Conservation (phyloP, 2,888 invertebrate species). For the Dilophus febrilis region DNA sequence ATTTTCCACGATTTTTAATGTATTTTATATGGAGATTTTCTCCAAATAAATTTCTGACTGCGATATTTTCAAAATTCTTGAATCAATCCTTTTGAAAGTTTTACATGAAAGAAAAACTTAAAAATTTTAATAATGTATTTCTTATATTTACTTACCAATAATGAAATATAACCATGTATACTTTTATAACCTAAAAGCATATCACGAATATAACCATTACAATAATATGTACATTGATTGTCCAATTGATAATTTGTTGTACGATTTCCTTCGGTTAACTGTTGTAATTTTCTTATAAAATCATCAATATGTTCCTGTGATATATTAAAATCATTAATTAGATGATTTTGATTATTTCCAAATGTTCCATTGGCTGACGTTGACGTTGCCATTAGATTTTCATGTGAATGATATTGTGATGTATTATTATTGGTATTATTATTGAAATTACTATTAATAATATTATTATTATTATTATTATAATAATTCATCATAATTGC, state of each 20-base stretch:
- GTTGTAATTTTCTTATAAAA: constrained; percentile 7
- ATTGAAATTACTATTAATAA: too few relatives aligned
- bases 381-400: background rate
- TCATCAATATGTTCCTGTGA: constrained; percentile 7
- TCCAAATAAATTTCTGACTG: too few relatives aligned
- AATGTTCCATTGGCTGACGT: constrained; percentile 1
- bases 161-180: constrained; percentile 67
- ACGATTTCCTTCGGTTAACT: background rate
- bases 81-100: too few relatives aligned
- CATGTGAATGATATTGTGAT: too few relatives aligned
- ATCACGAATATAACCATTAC: constrained; percentile 40
- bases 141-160: constrained; percentile 51
- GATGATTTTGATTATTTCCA: constrained; percentile 7
- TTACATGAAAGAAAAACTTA: too few relatives aligned
- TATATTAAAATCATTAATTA: constrained; percentile 6
- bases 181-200: constrained; percentile 45
- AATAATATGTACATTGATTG: constrained; percentile 31
- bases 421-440: too few relatives aligned
- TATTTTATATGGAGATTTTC: too few relatives aligned
- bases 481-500: background rate
- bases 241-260: background rate
- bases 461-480: too few relatives aligned
- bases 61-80: too few relatives aligned
- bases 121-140: constrained; percentile 1
- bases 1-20: too few relatives aligned